Evolutionary conservation across 2,888 invertebrate species (phyloP).

Genomic region (Drosophila incognita): DNA sequence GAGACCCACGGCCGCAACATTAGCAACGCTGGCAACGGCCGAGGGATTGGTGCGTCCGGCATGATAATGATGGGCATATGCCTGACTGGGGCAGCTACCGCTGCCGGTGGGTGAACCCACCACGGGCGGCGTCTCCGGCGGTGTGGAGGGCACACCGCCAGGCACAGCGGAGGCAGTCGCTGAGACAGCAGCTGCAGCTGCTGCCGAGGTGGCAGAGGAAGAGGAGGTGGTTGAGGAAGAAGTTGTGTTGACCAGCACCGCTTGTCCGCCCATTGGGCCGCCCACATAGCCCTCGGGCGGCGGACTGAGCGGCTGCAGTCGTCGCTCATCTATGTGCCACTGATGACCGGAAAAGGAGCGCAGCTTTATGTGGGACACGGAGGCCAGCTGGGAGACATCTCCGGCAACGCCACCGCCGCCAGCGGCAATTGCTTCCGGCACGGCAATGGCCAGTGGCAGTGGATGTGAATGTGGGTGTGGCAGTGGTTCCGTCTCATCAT

Average conservation of each 20-base stretch:
- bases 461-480: conserved; percentile 27
- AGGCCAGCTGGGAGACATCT: conserved; percentile 60
- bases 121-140: conserved; percentile 93
- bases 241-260: conserved; percentile 85
- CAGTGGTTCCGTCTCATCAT: conserved; percentile 75
- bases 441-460: conserved; percentile 60
- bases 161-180: conserved; percentile 75
- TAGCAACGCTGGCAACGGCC: conserved; percentile 22
- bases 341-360: conserved; percentile 83
- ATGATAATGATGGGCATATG: conserved; percentile 75
- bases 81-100: conserved; percentile 78
- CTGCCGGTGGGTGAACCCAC: conserved; percentile 86
- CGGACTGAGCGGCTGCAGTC: conserved; percentile 87
- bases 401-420: conserved; percentile 31
- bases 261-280: conserved; percentile 85
- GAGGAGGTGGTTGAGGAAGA: conserved; percentile 50
- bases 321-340: conserved; percentile 86
- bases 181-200: conserved; percentile 41
- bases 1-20: conserved; percentile 84
- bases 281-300: conserved; percentile 89
- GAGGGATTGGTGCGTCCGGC: conserved; percentile 52
- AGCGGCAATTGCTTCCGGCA: conserved; percentile 73
- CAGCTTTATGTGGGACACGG: conserved; percentile 82
- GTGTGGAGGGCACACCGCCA: conserved; percentile 91
- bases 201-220: conserved; percentile 26